Evolutionary conservation across 2,888 invertebrate genomes (phyloP), one percentile per base, ranked within the genome.

Genomic region (Phorcus lineatus): DNA sequence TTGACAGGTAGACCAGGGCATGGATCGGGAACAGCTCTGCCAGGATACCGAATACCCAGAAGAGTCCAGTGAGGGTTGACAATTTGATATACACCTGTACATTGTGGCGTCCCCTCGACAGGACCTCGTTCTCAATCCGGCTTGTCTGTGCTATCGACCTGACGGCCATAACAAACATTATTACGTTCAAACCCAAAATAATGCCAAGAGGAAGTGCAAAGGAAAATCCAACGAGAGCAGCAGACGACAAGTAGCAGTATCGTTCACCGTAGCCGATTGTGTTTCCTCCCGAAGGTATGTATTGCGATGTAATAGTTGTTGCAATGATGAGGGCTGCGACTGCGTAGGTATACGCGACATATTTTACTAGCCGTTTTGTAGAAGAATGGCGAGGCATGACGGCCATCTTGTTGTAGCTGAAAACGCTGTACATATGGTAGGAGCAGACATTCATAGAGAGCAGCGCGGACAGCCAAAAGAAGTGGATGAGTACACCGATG

Each of bases 391-490:
- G 4, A 4, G 62, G 28, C 62, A 62, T 62, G 6, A 28, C 74
- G 24, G 55, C 76, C 54, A 47, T 31, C 62, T 47, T 55, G 16
- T 36, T 36, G 13, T 47, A 66, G 17, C 40, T 47, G 55, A 88
- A 86, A 1, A 86, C 85, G 13, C 77, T 70, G 76, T 80, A 85
- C 84, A 86, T 85, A 53, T 87, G 86, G 78, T 80, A 86, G 16
- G 85, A 84, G 57, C 86, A 87, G 0, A 86, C 76, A 22, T 83
- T 85, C 84, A 88, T 85, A 17, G 84, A 80, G 52, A 80, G 80
- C 53, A 87, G 85, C 2, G 86, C 82, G 0, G 84, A 67, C 17
- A 88, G 31, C 88, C 88, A 88, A 53, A 85, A 86, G 70, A 83
- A 85, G 77, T 88, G 88, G n/a, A 84, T 84, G 13, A 82, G 19